Evolutionary conservation across 1,140 invertebrate genomes (phyloP).

Genomic region (Leptinotarsa undecemlineata): DNA sequence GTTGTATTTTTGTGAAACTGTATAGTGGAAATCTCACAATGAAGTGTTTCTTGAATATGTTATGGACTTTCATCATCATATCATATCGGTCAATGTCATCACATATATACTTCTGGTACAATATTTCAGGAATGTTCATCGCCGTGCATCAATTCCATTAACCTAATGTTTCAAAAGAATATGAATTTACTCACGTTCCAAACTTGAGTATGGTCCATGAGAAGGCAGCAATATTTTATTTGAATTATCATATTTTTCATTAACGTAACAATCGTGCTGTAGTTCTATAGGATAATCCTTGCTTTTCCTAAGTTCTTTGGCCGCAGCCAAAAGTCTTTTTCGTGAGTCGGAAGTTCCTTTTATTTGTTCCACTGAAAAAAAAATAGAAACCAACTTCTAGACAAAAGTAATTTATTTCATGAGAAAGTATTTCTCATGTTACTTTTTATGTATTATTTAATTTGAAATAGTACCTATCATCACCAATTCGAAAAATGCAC

Average conservation of each 20-base stretch:
- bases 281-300: constrained; percentile 64
- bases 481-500: no score
- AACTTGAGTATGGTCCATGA: constrained; percentile 49
- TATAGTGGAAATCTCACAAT: no score
- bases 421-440: no score
- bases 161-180: no score
- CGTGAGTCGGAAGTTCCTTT: constrained; percentile 71
- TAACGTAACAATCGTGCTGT: constrained; percentile 49
- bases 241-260: constrained; percentile 46
- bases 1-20: no score
- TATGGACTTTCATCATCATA: no score
- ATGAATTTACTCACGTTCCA: constrained; percentile 49
- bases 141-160: no score
- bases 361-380: constrained; percentile 73
- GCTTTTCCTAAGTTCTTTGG: constrained; percentile 62
- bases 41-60: no score
- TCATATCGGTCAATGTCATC: no score
- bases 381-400: constrained; percentile 7
- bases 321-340: constrained; percentile 71
- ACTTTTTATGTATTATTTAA: background rate
- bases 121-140: no score
- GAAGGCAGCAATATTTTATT: constrained; percentile 40
- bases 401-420: background rate
- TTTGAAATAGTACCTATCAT: no score
- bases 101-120: no score